Conservation (phyloP, 2,797 vertebrate species). For the Scolopax bukidnonensis region DNA sequence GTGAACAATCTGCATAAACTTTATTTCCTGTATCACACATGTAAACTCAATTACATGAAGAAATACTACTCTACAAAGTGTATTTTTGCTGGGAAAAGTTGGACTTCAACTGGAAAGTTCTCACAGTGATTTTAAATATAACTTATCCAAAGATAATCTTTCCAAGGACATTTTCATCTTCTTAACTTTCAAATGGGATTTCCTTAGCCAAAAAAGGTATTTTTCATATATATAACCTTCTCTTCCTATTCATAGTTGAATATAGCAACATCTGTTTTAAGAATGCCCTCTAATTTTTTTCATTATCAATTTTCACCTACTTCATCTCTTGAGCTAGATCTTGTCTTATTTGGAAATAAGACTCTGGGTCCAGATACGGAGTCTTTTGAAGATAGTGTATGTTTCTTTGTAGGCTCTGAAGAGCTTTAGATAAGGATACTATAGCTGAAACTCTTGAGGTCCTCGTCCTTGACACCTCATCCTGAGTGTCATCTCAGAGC, state of each 20-base stretch:
- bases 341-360: not conserved
- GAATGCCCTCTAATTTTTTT: not conserved
- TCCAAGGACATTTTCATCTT: not conserved
- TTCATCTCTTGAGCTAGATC: not conserved
- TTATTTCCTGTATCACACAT: constrained; percentile 43
- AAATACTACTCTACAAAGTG: not conserved
- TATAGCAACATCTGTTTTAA: not conserved
- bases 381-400: not conserved
- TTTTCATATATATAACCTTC: not conserved
- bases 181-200: constrained; percentile 21
- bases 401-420: not conserved
- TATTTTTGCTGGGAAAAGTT: not conserved
- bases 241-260: not conserved
- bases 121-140: not conserved
- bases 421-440: not conserved
- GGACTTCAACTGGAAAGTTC: not conserved
- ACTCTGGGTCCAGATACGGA: not conserved
- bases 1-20: not conserved
- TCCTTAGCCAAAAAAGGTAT: not conserved
- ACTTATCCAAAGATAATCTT: not conserved
- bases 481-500: too few relatives aligned
- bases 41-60: constrained; percentile 1
- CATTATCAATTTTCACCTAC: not conserved
- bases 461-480: too few relatives aligned
- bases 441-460: not conserved